Evolutionary conservation across 2,797 vertebrate species (phyloP).

Genomic region (Champsocephalus gunnari): DNA sequence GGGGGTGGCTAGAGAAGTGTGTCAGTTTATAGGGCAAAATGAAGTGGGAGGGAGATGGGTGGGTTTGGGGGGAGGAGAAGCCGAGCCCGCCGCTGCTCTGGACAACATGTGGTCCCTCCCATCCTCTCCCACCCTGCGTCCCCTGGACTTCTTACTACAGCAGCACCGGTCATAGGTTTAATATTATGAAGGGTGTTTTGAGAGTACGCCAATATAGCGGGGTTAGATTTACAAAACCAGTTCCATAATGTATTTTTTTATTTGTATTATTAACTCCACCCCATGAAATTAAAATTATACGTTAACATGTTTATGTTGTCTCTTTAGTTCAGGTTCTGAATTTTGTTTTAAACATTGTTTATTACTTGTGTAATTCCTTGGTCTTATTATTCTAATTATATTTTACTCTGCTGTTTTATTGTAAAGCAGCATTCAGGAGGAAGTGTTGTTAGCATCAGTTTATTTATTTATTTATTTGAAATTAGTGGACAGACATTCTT

Average conservation of each 20-base stretch:
- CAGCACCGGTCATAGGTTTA: neutral
- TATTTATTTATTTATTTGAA: neutral
- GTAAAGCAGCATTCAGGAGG: neutral
- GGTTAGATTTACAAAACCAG: neutral
- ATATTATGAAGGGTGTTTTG: neutral
- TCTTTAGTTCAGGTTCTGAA: neutral
- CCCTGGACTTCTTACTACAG: conserved; percentile 22
- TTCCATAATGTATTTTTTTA: no score
- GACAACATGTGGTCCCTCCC: conserved; percentile 78
- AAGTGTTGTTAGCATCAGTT: neutral
- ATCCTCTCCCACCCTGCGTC: conserved; percentile 52
- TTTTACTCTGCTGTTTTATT: neutral
- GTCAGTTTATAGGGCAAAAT: conserved; percentile 84
- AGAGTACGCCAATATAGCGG: no score
- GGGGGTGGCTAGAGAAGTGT: conserved; percentile 82
- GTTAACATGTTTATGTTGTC: neutral
- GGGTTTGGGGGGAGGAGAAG: conserved; percentile 82
- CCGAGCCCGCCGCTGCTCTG: conserved; percentile 72
- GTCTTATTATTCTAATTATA: neutral
- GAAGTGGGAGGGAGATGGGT: conserved; percentile 83
- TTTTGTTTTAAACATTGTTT: neutral
- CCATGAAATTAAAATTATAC: neutral
- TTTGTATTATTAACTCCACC: neutral
- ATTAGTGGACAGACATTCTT: neutral
- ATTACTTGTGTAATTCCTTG: neutral